Evolutionary conservation across 2,797 vertebrate species (phyloP).

Genomic region (Scyliorhinus canicula): DNA sequence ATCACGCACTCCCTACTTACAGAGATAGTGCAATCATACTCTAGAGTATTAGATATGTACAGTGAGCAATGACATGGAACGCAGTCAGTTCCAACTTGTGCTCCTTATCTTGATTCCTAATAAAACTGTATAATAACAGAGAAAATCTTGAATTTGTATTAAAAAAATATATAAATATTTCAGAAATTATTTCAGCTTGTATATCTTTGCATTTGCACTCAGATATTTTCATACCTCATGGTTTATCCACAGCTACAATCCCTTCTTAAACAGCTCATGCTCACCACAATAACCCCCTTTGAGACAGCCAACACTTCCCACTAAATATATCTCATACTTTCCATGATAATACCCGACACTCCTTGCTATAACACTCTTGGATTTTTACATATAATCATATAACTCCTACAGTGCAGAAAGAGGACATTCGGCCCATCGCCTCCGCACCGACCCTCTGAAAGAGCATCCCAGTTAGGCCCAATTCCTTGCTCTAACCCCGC

Average conservation of each 20-base stretch:
- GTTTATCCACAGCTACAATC: not conserved
- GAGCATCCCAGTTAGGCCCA: too few species aligned
- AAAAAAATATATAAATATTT: not conserved
- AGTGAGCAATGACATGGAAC: not conserved
- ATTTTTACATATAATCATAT: too few species aligned
- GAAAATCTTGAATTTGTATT: not conserved
- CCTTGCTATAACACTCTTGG: not conserved
- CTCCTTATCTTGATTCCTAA: not conserved
- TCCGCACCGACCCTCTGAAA: too few species aligned
- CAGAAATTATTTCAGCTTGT: not conserved
- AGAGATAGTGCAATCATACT: constrained; percentile 6
- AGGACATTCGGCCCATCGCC: too few species aligned
- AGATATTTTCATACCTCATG: not conserved
- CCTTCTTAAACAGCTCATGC: not conserved
- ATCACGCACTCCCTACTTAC: constrained; percentile 32
- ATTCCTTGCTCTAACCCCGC: too few species aligned
- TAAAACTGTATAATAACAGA: not conserved
- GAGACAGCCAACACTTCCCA: not conserved
- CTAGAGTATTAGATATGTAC: constrained; percentile 17
- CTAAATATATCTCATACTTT: not conserved
- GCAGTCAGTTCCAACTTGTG: not conserved
- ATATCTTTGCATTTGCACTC: not conserved
- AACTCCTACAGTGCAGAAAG: too few species aligned
- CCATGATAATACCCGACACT: not conserved
- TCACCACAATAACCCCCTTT: not conserved